A percentile compares a stretch with the other conserved stretches of the same genome.
Conservation (phyloP, 2,888 invertebrate species). For the Lordiphosa andalusiaca region DNA sequence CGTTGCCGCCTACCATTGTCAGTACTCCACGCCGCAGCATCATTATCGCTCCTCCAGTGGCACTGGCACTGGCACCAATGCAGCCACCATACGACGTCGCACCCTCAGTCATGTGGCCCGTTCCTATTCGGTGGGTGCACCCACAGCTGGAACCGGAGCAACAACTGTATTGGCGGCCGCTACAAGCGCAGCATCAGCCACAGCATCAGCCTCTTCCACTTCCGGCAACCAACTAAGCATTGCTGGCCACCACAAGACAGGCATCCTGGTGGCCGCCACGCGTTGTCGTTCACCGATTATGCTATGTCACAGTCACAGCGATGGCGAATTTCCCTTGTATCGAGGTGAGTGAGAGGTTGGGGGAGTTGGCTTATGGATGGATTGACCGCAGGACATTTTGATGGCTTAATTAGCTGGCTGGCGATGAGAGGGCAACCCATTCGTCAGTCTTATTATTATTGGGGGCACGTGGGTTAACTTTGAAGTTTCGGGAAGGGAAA, state of each 20-base stretch:
- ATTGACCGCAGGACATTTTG: slow-evolving; percentile 29
- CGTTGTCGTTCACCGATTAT: slow-evolving; percentile 88
- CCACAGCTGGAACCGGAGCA: slow-evolving; percentile 43
- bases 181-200: slow-evolving; percentile 10
- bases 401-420: slow-evolving; percentile 37
- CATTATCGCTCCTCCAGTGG: slow-evolving; percentile 52
- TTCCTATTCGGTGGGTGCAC: slow-evolving; percentile 69
- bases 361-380: slow-evolving; percentile 1
- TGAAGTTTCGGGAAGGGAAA: no score
- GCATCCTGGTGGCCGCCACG: slow-evolving; percentile 80
- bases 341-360: slow-evolving; percentile 83
- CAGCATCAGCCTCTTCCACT: slow-evolving; percentile 19
- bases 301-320: slow-evolving; percentile 92
- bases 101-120: slow-evolving; percentile 76
- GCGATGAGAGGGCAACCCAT: slow-evolving; percentile 9
- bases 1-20: slow-evolving; percentile 45
- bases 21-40: slow-evolving; percentile 73
- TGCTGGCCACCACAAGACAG: slow-evolving; percentile 59
- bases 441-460: slow-evolving; percentile 2
- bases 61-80: slow-evolving; percentile 31
- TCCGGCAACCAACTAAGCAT: slow-evolving; percentile 52
- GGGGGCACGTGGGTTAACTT: no score
- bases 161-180: slow-evolving; percentile 39
- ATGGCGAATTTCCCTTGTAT: slow-evolving; percentile 91
- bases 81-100: slow-evolving; percentile 72